Evolutionary conservation across 2,797 vertebrate genomes (phyloP), one percentile per base, ranked within the genome.

Genomic region (Naso thynnoides): DNA sequence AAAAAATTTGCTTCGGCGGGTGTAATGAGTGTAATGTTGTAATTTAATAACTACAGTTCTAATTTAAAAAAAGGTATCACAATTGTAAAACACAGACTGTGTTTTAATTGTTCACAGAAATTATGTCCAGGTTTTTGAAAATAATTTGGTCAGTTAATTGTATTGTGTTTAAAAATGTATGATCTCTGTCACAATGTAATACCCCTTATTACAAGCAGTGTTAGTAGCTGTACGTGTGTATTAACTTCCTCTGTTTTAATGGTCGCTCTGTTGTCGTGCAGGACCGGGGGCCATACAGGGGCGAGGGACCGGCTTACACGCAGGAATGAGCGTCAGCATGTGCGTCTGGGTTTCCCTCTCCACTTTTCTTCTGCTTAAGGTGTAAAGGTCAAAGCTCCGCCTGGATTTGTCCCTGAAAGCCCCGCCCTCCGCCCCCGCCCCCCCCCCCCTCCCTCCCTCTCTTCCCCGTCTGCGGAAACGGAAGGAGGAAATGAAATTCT

Each of bases 231-330:
- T 59, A 38, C 9, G 31, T 33, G 31, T 33, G 31, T 33, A 44
- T 27, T 38, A 9, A 15, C 33, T 23, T 60, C 21, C 54, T 48
- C 54, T 69, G 47, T 59, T 41, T 6, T 18, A 31, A 58, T 44
- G 18, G 45, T 53, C 19, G 8, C 14, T 73, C 31, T 64, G 10
- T 58, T n/a, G 57, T 15, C 29, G 0, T 76, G 13, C 89, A 95
- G 94, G 94, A 84, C 95, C 94, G 45, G 94, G 94, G 57, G 93
- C 94, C 15, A 91, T 94, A 59, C 91, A 93, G 61, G 85, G 92
- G 0, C 89, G 91, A 76, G 94, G 85, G 38, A 57, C 63, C 8
- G 82, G 73, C 57, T 67, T 92, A 82, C 90, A 87, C 23, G 76
- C 88, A 29, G 89, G 91, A 58, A 79, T 88, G 75, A 89, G 87